phyloP scores from a whole-genome alignment of 2,888 invertebrate genomes.

The Carcina quercana region DNA sequence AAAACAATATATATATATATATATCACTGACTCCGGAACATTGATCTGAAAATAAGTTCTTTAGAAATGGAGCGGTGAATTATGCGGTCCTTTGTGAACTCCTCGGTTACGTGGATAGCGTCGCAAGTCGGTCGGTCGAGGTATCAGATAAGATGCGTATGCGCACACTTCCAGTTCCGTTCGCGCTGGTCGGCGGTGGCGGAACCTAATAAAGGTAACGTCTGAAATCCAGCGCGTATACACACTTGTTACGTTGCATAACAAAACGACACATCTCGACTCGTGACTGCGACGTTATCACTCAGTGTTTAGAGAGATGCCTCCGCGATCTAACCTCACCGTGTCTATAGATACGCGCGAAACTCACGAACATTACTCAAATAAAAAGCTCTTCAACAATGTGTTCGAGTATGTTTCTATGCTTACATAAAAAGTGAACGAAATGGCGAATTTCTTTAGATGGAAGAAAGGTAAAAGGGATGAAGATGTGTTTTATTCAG shows the following conservation, averaged over 20 bases:
- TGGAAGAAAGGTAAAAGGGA: conserved; percentile 79
- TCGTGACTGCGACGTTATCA: conserved; percentile 61
- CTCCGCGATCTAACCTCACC: conserved; percentile 43
- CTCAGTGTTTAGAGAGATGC: conserved; percentile 59
- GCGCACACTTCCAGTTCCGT: conserved; percentile 32
- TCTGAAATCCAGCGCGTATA: conserved; percentile 32
- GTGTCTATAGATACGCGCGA: conserved; percentile 28
- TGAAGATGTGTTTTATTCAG: conserved; percentile 69
- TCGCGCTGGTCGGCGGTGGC: conserved; percentile 7
- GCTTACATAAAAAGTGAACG: conserved; percentile 12
- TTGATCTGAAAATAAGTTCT: too few relatives aligned
- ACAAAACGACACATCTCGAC: conserved; percentile 44
- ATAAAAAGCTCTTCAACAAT: conserved; percentile 22
- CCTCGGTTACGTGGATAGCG: too few relatives aligned
- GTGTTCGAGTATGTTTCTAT: conserved; percentile 25
- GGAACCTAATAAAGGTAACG: conserved; percentile 26
- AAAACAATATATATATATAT: too few relatives aligned
- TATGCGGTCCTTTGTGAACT: too few relatives aligned
- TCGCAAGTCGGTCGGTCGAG: too few relatives aligned
- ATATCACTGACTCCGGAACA: too few relatives aligned
- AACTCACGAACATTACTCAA: conserved; percentile 16
- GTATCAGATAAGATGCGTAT: not conserved
- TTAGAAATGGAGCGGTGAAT: too few relatives aligned
- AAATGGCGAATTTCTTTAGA: conserved; percentile 80
- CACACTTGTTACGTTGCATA: conserved; percentile 46